Base-by-base conservation (phyloP, 2,888 invertebrate species). In the Barypeithes pellucidus region DNA sequence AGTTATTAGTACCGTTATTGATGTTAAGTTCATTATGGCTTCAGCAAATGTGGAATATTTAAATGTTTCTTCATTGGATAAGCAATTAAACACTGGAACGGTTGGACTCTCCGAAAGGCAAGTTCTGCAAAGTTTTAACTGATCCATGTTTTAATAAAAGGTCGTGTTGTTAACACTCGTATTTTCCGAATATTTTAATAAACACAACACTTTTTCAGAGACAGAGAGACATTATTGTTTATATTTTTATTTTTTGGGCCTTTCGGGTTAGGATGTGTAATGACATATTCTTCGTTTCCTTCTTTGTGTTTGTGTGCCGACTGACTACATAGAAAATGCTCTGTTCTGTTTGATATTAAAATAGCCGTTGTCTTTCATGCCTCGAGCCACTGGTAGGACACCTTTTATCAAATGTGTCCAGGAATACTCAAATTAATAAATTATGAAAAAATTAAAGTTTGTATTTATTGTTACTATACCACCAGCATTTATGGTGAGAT, bases 41-140 rank as follows among this genome's bases (percentile, higher is more conserved):
- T 75, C 75, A 16, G 67, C 63, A 62, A 71, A 71, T 2, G 71
- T 71, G 9, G 62, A 45, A 22, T 22, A 54, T 22, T 22, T 47
- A 9, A 50, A 66, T 16, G 41, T 16, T 14, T 60, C 41, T 3
- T 59, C 50, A n/a, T 18, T 20, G 8, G 39, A 16, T 9, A 68
- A 4, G 61, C 60, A 39, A 16, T 20, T 45, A 29, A 74, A 74
- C 1, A 75, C 9, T 39, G 71, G 52, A 22, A 57, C 29, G 2
- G 71, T 29, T 11, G 75, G 71, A n/a, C 24, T 22, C 20, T 75
- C 71, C 4, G 71, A 71, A 45, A 75, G 71, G 50, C 75, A 75
- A n/a, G 75, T 54, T 39, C 75, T 36, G 18, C 75, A 75, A 18
- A 75, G 43, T 50, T 67, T 66, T 39, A 67, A 39, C 3, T 39